These are phyloP conservation scores for Hemiscyllium ocellatum DNA, from an alignment of 2,113 vertebrate genomes.

Conservation along the genomic window DNA sequence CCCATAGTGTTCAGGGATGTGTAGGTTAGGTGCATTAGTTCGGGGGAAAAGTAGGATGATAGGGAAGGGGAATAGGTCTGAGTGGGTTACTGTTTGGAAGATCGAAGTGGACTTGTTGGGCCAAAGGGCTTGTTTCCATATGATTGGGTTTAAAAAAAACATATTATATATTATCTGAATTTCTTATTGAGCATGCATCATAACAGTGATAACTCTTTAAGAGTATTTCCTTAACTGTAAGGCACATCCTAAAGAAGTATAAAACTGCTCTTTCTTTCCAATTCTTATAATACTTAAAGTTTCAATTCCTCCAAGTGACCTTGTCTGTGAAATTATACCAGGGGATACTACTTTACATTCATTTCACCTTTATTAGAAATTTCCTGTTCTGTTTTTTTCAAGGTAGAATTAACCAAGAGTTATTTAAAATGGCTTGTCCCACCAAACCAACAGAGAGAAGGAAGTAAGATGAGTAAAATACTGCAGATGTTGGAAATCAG, in stretches of 20 bases:
- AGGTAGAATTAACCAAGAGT: neutral
- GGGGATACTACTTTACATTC: neutral
- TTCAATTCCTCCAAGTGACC: neutral
- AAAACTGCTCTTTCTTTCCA: neutral
- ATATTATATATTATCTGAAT: too few relatives aligned
- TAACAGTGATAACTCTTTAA: neutral
- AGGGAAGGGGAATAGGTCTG: too few relatives aligned
- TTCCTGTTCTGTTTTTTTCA: neutral
- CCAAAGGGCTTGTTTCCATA: too few relatives aligned
- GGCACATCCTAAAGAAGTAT: neutral
- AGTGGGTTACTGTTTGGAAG: too few relatives aligned
- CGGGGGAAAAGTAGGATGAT: too few relatives aligned
- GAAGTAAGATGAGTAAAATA: neutral
- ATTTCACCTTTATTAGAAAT: neutral
- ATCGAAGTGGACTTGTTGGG: too few relatives aligned
- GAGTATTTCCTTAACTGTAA: neutral
- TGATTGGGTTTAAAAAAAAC: too few relatives aligned
- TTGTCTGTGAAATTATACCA: neutral
- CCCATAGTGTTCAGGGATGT: too few relatives aligned
- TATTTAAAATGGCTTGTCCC: neutral
- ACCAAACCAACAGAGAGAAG: neutral
- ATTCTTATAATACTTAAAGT: neutral
- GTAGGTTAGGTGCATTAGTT: too few relatives aligned
- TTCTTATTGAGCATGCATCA: neutral
- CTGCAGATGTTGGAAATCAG: too few relatives aligned